Base-by-base conservation (phyloP, 2,797 vertebrate species). In the Menidia menidia region DNA sequence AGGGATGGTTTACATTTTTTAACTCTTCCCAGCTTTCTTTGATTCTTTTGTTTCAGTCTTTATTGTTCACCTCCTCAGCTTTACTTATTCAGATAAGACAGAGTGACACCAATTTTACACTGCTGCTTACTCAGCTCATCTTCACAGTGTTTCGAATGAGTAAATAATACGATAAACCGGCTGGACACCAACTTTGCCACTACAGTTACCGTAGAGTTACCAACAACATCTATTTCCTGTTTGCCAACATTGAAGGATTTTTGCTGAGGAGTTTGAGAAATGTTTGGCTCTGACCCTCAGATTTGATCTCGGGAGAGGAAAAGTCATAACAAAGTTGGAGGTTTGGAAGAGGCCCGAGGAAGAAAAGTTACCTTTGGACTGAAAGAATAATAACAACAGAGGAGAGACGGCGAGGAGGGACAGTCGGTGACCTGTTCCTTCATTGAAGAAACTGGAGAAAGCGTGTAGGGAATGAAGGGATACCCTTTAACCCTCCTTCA, bases 311-410 rank as follows among this genome's bases (percentile, higher is more conserved):
- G 65, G 68, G 63, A 52, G 59, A 70, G 51, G n/a, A 79, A 80
- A 80, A 76, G 56, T 50, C 66, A 88, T 89, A 88, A 87, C 81
- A 82, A 83, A 83, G 64, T 73, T 70, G 2, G 59, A 57, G 70
- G 44, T 57, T 25, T 82, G 81, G 73, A 88, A 55, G 59, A 47
- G 42, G 64, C 39, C 77, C 81, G 80, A 71, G 32, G 72, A 70
- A 73, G 62, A 52, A 73, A 42, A 73, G 64, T 31, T 71, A 82
- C 71, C 65, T 85, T 79, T 64, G n/a, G 68, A 70, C 60, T 15
- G 41, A 80, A 64, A 59, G 41, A 69, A 62, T 52, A 48, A 18
- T n/a, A 18, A 45, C 33, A 18, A 45, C 33, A 13, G n/a, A 57
- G 25, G n/a, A 35, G 39, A 52, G 33, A 30, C 0, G 19, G 31